Evolutionary conservation across 1,140 invertebrate species (phyloP), one percentile per base, ranked within the genome.

Genomic region (Myzus persicae): DNA sequence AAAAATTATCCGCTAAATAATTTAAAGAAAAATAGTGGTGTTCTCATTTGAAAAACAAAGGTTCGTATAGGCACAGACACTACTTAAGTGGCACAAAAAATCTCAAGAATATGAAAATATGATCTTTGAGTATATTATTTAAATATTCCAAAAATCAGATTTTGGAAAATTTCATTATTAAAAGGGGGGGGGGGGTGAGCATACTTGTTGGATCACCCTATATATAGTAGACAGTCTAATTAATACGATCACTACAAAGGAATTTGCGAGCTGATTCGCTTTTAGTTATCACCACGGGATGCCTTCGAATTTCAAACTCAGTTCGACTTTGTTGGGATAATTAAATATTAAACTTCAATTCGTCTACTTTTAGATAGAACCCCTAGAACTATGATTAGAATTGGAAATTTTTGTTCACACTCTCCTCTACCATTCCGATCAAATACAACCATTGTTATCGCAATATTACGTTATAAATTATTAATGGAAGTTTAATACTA

Each of bases 281-380:
- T 67, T 67, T 67, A 67, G 59, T 67, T 67, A 67, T 24, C 59
- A n/a, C 31, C 31, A 31, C 4, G 59, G 59, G 59, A 67, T 67
- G 59, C 59, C 59, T 67, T 67, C 31, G 26, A 67, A 67, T 67
- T 67, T 67, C 59, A n/a, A 67, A 67, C 59, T 67, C 31, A 11
- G 11, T n/a, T 9, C 59, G 59, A 67, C 59, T 67, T 67, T 67
- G 59, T n/a, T n/a, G 59, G 31, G 59, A 67, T 67, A 67, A 67
- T 67, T 67, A 67, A 67, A 67, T 67, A 67, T 67, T 67, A 67
- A 67, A n/a, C 26, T 67, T 67, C 59, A 67, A 67, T 67, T 67
- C 31, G 11, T 67, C 59, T 67, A 67, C 26, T 67, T 67, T 67
- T 67, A 67, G 31, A 11, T 2, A 31, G 59, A 67, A 67, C 31